These are phyloP conservation scores for Pseudorhombus dupliciocellatus DNA, from an alignment of 2,113 vertebrate species.

Conservation along the genomic window DNA sequence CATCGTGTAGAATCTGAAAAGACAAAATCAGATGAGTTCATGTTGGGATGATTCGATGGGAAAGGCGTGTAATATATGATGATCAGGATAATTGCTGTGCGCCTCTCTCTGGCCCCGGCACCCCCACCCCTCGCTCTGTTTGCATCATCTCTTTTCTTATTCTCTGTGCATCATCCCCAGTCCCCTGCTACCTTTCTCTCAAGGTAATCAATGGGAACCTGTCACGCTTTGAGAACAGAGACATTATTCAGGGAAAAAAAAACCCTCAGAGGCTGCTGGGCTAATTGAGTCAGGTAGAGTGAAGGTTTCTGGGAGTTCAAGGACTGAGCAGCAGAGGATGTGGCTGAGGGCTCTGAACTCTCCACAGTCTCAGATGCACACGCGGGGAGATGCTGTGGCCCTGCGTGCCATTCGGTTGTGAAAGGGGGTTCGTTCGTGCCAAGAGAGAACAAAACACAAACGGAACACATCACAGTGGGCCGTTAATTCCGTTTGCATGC, in stretches of 20 bases:
- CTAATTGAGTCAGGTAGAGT: constrained; percentile 47
- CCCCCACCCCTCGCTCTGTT: constrained; percentile 9
- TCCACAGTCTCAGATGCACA: constrained; percentile 28
- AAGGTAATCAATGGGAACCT: constrained; percentile 51
- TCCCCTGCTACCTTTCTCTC: constrained; percentile 16
- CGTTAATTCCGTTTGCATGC: constrained; percentile 72
- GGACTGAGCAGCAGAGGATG: constrained; percentile 56
- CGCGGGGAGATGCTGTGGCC: constrained; percentile 17
- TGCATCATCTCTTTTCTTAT: constrained; percentile 29
- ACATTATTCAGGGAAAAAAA: constrained; percentile 60
- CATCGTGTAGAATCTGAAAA: constrained; percentile 88
- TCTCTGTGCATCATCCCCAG: background rate
- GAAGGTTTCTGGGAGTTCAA: constrained; percentile 57
- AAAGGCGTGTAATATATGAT: constrained; percentile 21
- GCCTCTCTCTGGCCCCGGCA: constrained; percentile 23
- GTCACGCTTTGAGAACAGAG: constrained; percentile 51
- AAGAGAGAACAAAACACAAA: constrained; percentile 66
- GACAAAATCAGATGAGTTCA: constrained; percentile 64
- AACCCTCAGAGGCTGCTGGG: constrained; percentile 23
- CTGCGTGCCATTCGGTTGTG: constrained; percentile 63
- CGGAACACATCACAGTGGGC: constrained; percentile 60
- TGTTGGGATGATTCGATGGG: constrained; percentile 26
- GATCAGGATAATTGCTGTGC: constrained; percentile 19
- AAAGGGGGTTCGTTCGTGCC: constrained; percentile 44
- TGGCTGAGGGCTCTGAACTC: constrained; percentile 49